Conservation (phyloP, 2,113 vertebrate genomes). For the Protobothrops mucrosquamatus region DNA sequence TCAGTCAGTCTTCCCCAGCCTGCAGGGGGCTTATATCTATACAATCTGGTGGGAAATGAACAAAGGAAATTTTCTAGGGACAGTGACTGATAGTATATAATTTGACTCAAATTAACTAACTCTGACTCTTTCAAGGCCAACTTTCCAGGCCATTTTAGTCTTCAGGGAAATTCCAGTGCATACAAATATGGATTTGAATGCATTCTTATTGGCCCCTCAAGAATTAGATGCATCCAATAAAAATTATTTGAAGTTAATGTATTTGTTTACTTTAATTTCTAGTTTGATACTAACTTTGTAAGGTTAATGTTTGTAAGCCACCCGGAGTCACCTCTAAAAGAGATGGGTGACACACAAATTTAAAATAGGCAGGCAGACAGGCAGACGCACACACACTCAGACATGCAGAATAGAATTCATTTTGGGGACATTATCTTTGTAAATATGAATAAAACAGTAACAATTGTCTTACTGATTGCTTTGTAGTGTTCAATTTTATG, state of each 20-base stretch:
- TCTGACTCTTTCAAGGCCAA: background rate
- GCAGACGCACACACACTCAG: background rate
- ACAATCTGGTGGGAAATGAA: background rate
- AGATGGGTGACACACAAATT: too few species aligned
- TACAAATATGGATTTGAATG: background rate
- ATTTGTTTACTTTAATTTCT: background rate
- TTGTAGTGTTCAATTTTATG: background rate
- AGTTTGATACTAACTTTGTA: background rate
- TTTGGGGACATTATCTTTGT: background rate
- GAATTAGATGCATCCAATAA: too few species aligned
- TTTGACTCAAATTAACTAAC: background rate
- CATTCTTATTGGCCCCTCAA: background rate
- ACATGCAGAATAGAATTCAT: background rate
- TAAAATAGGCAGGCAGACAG: too few species aligned
- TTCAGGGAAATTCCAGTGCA: background rate
- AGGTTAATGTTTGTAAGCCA: too few species aligned
- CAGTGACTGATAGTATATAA: background rate
- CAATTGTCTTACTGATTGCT: background rate
- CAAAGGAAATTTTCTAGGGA: background rate
- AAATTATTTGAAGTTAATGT: background rate
- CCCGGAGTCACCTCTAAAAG: too few species aligned
- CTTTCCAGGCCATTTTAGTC: background rate
- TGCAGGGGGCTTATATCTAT: background rate
- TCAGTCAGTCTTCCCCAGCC: background rate
- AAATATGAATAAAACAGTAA: background rate